A percentile compares a stretch with the other conserved stretches of the same genome.
Evolutionary conservation across 1,140 invertebrate genomes (phyloP).

Genomic region (Condylostylus longicornis): DNA sequence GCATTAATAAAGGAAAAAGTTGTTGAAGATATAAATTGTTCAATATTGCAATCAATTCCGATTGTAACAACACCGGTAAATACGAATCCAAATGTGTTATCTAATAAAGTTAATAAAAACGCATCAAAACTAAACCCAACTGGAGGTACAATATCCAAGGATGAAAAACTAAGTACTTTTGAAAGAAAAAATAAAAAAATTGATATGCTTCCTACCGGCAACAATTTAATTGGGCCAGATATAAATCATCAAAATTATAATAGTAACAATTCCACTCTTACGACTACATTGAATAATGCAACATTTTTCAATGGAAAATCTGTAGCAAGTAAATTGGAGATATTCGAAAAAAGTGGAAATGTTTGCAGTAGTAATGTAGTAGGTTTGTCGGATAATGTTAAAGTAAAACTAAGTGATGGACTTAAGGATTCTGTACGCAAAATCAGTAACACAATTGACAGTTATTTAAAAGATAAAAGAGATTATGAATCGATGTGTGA

Average conservation of each 20-base stretch:
- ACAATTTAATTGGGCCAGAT: no score
- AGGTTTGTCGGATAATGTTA: background rate
- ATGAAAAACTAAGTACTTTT: no score
- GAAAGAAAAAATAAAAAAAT: no score
- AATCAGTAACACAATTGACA: slow-evolving; percentile 31
- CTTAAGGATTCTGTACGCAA: slow-evolving; percentile 31
- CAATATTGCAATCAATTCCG: slow-evolving; percentile 14
- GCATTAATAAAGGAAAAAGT: background rate
- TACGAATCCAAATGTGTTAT: slow-evolving; percentile 21
- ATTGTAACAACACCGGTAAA: slow-evolving; percentile 22
- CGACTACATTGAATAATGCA: background rate
- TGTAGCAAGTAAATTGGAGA: slow-evolving; percentile 27
- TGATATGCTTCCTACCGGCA: no score
- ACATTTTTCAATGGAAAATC: no score
- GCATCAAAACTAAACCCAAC: slow-evolving; percentile 24
- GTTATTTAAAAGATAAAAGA: slow-evolving; percentile 30
- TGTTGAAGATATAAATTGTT: slow-evolving; percentile 1
- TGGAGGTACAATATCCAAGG: no score
- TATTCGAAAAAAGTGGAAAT: slow-evolving; percentile 20
- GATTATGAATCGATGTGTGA: slow-evolving; percentile 31
- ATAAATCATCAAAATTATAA: no score
- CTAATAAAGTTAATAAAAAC: no score
- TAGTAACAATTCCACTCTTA: no score
- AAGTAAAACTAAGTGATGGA: slow-evolving; percentile 8
- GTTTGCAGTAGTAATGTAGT: no score